Evolutionary conservation across 2,888 invertebrate species (phyloP).

Genomic region (Agrypnus murinus): DNA sequence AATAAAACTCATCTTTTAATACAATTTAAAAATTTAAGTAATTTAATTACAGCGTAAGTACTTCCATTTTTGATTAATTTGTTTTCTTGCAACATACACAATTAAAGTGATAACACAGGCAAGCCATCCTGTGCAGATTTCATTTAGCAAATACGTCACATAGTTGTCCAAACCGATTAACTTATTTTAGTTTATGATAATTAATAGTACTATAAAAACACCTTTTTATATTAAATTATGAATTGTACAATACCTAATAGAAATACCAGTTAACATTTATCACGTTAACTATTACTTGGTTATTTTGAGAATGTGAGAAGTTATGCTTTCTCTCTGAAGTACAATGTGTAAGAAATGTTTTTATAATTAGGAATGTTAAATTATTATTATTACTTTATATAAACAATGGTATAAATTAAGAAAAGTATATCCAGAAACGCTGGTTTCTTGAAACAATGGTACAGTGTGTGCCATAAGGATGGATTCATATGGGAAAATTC

Average conservation of each 20-base stretch:
- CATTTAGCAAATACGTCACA: background rate
- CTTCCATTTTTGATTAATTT: background rate
- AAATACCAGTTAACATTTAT: conserved; percentile 7
- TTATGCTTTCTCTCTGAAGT: background rate
- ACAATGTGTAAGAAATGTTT: background rate
- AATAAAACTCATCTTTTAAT: background rate
- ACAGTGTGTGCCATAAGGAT: background rate
- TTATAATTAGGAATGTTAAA: background rate
- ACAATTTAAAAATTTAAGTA: too few species aligned
- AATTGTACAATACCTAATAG: conserved; percentile 1
- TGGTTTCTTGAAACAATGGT: background rate
- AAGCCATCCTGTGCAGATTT: background rate
- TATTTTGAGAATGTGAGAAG: background rate
- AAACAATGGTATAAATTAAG: background rate
- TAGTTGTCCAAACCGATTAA: too few species aligned
- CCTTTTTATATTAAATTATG: background rate
- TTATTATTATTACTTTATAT: background rate
- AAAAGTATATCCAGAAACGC: background rate
- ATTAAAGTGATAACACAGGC: background rate
- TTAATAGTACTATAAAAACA: conserved; percentile 14
- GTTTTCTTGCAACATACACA: conserved; percentile 1
- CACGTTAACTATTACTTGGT: background rate
- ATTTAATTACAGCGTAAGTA: background rate
- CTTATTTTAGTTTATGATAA: background rate
- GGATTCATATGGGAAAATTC: too few species aligned